Conservation (phyloP, 2,113 vertebrate genomes). For the Rousettus leschenaultii region DNA sequence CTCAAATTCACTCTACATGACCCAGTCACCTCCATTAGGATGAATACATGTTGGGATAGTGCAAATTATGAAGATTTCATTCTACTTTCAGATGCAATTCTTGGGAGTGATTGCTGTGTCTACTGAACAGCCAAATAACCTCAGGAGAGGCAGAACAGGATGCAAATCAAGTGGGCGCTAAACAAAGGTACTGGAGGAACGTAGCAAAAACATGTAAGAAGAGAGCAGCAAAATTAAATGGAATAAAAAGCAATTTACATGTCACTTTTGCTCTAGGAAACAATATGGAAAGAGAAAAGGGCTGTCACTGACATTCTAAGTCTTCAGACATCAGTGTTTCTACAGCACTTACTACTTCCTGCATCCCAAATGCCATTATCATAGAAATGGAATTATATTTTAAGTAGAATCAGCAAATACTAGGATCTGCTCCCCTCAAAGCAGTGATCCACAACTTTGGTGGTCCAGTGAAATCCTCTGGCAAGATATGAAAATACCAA, state of each 20-base stretch:
- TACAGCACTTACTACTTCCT: background rate
- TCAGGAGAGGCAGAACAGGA: constrained; percentile 20
- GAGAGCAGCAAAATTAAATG: background rate
- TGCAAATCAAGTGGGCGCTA: constrained; percentile 34
- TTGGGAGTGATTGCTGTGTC: constrained; percentile 31
- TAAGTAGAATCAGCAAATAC: background rate
- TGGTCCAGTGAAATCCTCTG: background rate
- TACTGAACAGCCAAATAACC: constrained; percentile 7
- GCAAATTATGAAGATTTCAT: constrained; percentile 60
- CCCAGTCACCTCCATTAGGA: constrained; percentile 5
- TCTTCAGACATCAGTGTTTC: background rate
- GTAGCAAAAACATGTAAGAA: background rate
- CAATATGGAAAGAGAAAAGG: background rate
- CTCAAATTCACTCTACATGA: constrained; percentile 47
- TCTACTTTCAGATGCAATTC: constrained; percentile 55
- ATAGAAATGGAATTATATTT: background rate
- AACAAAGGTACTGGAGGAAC: background rate
- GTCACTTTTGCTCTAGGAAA: background rate
- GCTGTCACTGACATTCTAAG: background rate
- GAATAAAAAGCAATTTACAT: background rate
- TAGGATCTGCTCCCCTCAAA: background rate
- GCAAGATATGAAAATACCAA: background rate
- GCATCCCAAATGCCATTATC: background rate
- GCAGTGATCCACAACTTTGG: background rate
- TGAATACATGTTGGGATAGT: background rate